Evolutionary conservation across 2,888 invertebrate species (phyloP), one percentile per base, ranked within the genome.

Genomic region (Macrosoma leucophasiata): DNA sequence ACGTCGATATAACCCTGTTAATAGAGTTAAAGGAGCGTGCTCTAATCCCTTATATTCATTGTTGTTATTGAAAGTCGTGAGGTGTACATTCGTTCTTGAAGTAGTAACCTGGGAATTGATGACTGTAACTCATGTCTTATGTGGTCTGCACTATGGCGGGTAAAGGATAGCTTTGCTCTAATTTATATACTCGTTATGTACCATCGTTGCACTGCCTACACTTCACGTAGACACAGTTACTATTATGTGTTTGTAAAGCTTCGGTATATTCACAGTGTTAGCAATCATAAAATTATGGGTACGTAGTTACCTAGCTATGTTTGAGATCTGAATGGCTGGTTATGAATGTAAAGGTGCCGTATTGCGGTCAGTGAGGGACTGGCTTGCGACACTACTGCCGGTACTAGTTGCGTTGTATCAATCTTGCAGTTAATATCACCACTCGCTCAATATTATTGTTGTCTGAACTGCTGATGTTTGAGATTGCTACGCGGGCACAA

Each of bases 391-490:
- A 48, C 39, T 28, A 45, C 61, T 52, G 61, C 59, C 59, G 55
- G 61, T 60, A 58, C 58, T 58, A 52, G 67, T 71, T 73, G 69
- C 69, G 67, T 62, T 67, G 70, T 75, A 76, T 77, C 76, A 72
- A 74, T 73, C 74, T 68, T 47, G 51, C 50, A 55, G 44, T 61
- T 72, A 70, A 73, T 71, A 61, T 58, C 58, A 65, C 63, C 63
- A 64, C 62, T 64, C 62, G 57, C 54, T 56, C 52, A 46, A 57
- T 59, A 56, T 63, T 57, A 52, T 60, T 44, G 46, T 58, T 50
- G 45, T 50, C 50, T n/a, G n/a, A n/a, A n/a, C n/a, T n/a, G n/a
- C n/a, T n/a, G n/a, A n/a, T n/a, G n/a, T n/a, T n/a, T n/a, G n/a
- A n/a, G n/a, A n/a, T n/a, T n/a, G n/a, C n/a, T n/a, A n/a, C n/a